Percentiles rank a stretch among this genome's conserved stretches.
These are phyloP conservation scores for Mormyrops attenuatus DNA, from an alignment of 2,797 vertebrate species.

Conservation along the genomic window DNA sequence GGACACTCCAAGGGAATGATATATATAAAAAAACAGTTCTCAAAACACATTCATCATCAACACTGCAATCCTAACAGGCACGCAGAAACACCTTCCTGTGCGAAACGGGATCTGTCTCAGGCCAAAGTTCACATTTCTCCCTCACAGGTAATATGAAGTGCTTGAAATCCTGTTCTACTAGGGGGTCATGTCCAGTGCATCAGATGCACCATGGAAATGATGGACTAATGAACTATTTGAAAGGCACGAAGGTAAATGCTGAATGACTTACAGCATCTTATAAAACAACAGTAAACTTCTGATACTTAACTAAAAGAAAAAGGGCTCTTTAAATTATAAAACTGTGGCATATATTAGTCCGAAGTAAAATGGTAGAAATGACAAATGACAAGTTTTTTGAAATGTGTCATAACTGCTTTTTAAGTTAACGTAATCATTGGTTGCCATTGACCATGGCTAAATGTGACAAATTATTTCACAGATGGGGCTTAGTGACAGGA, in stretches of 20 bases:
- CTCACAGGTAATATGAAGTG: not conserved
- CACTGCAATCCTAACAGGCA: not conserved
- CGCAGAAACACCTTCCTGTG: not conserved
- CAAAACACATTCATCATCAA: not conserved
- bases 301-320: not conserved
- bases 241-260: not conserved
- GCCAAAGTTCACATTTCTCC: not conserved
- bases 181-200: constrained; percentile 22
- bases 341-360: not conserved
- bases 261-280: not conserved
- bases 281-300: not conserved
- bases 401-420: not conserved
- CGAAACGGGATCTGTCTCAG: not conserved
- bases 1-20: not conserved
- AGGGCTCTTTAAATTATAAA: not conserved
- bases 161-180: not conserved
- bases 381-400: not conserved
- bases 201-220: not conserved
- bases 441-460: not conserved
- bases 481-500: not conserved
- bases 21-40: not conserved
- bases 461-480: not conserved
- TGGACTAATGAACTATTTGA: not conserved
- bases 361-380: constrained; percentile 4
- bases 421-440: not conserved